Evolutionary conservation across 2,888 invertebrate species (phyloP).

Genomic region (Tinea pellionella): DNA sequence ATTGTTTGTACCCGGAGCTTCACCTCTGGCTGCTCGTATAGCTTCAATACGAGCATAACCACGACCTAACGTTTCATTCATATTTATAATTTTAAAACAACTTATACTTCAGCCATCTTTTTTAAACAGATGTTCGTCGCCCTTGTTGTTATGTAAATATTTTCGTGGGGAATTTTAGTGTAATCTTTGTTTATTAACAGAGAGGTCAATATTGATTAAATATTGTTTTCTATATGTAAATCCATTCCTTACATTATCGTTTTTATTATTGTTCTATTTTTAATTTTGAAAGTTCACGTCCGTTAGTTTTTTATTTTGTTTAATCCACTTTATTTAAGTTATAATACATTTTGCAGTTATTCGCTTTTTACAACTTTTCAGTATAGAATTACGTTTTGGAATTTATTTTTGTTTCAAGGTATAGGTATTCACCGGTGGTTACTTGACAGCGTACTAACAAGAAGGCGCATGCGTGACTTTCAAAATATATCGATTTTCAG

Average conservation of each 20-base stretch:
- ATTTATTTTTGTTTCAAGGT: neutral
- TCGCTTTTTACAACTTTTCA: neutral
- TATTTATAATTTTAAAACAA: conserved; percentile 25
- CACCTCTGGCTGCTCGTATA: conserved; percentile 64
- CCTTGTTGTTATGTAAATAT: neutral
- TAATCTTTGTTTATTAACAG: neutral
- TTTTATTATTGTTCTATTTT: neutral
- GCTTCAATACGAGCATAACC: conserved; percentile 75
- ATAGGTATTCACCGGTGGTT: conserved; percentile 27
- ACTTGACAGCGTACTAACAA: conserved; percentile 32
- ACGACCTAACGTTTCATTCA: conserved; percentile 75
- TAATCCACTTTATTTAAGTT: neutral
- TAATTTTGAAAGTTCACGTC: neutral
- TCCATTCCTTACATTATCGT: neutral
- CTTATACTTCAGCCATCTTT: neutral
- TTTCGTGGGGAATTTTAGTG: neutral
- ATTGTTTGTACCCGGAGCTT: conserved; percentile 43
- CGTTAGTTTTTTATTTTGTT: neutral
- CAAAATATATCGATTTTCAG: conserved; percentile 50
- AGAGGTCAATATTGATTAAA: neutral
- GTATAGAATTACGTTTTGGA: neutral
- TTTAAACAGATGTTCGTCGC: neutral
- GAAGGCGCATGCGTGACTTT: conserved; percentile 42
- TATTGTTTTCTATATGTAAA: neutral
- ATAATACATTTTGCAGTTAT: neutral